A percentile compares a stretch with the other conserved stretches of the same genome.
phyloP scores from a whole-genome alignment of 2,113 vertebrate species.

The Scortum barcoo region DNA sequence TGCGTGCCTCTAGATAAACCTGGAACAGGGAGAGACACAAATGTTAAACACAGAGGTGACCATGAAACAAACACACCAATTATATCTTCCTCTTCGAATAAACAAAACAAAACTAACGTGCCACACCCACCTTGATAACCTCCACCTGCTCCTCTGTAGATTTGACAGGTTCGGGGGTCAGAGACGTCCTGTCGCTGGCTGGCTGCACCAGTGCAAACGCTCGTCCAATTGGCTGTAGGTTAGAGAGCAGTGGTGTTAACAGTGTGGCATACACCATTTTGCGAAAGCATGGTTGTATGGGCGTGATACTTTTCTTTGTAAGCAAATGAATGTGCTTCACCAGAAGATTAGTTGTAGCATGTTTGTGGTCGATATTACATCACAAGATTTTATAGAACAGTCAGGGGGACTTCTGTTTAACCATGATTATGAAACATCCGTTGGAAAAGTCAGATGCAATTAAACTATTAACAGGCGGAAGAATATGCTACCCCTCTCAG shows the following conservation, averaged over 20 bases:
- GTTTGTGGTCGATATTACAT: constrained; percentile 28
- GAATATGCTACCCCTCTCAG: neutral
- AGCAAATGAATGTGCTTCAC: constrained; percentile 1
- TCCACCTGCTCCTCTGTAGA: constrained; percentile 90
- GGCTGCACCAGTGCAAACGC: constrained; percentile 90
- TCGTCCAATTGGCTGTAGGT: constrained; percentile 87
- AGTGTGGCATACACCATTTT: neutral
- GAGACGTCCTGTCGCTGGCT: constrained; percentile 68
- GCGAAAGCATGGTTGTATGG: neutral
- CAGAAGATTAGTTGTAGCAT: neutral
- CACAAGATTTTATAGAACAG: neutral
- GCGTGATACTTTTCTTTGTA: constrained; percentile 15
- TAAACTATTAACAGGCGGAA: neutral
- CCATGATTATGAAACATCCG: neutral
- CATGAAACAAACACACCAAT: neutral
- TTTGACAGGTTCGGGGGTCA: constrained; percentile 88
- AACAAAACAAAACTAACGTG: neutral
- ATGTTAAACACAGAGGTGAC: neutral
- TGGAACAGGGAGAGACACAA: constrained; percentile 35
- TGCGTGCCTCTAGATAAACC: constrained; percentile 90
- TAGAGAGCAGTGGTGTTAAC: constrained; percentile 15
- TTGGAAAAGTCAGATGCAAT: constrained; percentile 6
- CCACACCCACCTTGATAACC: constrained; percentile 90
- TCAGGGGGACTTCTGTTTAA: neutral
- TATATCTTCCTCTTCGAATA: no score